These are phyloP conservation scores for Turritopsis rubra DNA, from an alignment of 30 jellyfish, hydroid and myxozoan genomes.

Conservation along the genomic window DNA sequence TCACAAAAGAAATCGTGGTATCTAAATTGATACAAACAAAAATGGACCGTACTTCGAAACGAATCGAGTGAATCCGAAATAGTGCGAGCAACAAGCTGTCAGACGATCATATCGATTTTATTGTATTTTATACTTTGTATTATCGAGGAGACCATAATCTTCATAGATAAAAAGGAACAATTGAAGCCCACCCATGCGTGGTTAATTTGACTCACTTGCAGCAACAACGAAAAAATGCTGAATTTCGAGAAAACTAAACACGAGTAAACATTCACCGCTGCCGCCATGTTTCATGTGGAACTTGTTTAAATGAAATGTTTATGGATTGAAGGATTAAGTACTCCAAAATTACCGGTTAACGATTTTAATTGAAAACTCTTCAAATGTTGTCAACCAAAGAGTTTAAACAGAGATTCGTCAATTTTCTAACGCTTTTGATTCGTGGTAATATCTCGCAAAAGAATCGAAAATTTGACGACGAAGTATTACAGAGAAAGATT, in stretches of 20 bases:
- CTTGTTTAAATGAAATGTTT: not conserved
- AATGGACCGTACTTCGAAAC: too few relatives aligned
- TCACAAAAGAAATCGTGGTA: too few relatives aligned
- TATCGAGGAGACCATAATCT: not conserved
- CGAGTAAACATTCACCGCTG: not conserved
- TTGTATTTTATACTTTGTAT: not conserved
- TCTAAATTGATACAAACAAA: too few relatives aligned
- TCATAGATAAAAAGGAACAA: not conserved
- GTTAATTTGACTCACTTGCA: not conserved
- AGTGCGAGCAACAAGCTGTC: too few relatives aligned
- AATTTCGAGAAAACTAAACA: not conserved
- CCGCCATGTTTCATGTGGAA: not conserved
- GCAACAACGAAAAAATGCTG: not conserved
- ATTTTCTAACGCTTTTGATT: not conserved
- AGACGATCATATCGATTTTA: too few relatives aligned
- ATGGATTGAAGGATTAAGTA: not conserved
- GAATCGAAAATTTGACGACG: slow-evolving; percentile 12
- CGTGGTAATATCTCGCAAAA: not conserved
- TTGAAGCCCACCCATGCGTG: not conserved
- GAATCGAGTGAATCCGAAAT: too few relatives aligned
- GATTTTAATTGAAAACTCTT: not conserved
- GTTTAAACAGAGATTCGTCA: not conserved
- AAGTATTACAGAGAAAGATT: slow-evolving; percentile 12
- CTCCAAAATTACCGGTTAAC: not conserved
- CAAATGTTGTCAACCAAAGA: not conserved